Base-by-base conservation (phyloP, 1,140 invertebrate species). In the Ephestia elutella region DNA sequence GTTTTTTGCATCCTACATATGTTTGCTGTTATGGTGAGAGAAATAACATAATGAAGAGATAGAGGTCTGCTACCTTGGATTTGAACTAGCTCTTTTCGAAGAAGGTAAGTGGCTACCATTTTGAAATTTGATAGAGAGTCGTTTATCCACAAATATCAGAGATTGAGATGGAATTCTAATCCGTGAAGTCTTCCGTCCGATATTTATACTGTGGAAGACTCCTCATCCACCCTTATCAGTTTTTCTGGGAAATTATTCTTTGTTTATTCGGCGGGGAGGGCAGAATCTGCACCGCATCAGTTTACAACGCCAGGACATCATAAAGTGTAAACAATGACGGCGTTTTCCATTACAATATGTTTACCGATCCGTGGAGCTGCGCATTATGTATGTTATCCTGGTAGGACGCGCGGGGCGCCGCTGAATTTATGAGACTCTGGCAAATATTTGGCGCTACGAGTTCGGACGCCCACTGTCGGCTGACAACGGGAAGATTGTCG, bases 301-400 rank as follows among this genome's bases (percentile, higher is more conserved):
- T 80, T 80, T 80, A 83, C 83, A 82, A 55, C 74, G 70, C 74
- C 63, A 80, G 83, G 78, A 86, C 82, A 83, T 86, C 82, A 81
- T 83, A 86, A 86, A 85, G 75, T 79, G 83, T 78, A 88, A 88
- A 88, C 86, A 88, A 84, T 82, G 78, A 80, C 78, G 78, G 76
- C 83, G 80, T 88, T 88, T 88, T 86, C 86, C 83, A 88, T 88
- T 88, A 88, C 84, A 88, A 87, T 88, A 86, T 88, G 86, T 88
- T 88, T 88, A 81, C 84, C 81, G 80, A 88, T 86, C 82, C 82
- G 79, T 79, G 73, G 78, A 70, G 76, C 78, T 73, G 71, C 77
- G 85, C 78, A 86, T 88, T 88, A 88, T 88, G 86, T 86, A 78
- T 88, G 86, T 88, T 86, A 83, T 80, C 82, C 83, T 75, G 82